Percentiles rank a stretch among this genome's conserved stretches.
These are phyloP conservation scores for Cydia pomonella DNA, from an alignment of 1,140 invertebrate genomes.

Conservation along the genomic window DNA sequence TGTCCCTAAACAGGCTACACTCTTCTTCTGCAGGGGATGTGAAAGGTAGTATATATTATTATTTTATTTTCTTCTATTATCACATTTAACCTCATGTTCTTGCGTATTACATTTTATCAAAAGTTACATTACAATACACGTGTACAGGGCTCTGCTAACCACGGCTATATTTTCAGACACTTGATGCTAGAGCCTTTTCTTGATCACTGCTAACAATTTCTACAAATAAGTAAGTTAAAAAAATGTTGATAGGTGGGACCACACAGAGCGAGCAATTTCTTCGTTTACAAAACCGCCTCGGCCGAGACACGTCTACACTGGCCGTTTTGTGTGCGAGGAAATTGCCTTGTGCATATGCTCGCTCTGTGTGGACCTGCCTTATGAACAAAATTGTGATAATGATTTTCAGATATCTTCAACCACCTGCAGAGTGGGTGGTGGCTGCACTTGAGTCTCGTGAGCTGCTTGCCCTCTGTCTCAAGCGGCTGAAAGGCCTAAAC, in stretches of 20 bases:
- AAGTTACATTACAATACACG: not conserved
- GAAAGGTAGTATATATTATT: constrained; percentile 83
- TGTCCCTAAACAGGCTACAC: constrained; percentile 95
- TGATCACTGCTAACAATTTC: not conserved
- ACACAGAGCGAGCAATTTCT: no score
- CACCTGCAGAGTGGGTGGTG: constrained; percentile 94
- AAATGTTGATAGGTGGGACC: no score
- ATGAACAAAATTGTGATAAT: not conserved
- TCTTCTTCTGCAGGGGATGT: constrained; percentile 96
- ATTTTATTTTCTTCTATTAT: not conserved
- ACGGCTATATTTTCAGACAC: no score
- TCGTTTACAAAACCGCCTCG: no score
- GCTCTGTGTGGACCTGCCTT: no score
- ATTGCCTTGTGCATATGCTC: no score
- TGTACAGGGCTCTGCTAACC: no score
- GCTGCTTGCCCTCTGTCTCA: constrained; percentile 94
- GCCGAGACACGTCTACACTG: no score
- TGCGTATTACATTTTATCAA: not conserved
- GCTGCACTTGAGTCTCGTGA: constrained; percentile 96
- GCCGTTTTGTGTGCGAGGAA: no score
- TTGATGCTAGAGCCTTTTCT: no score
- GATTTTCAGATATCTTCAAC: constrained; percentile 91
- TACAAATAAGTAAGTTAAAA: not conserved
- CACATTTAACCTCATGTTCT: no score
- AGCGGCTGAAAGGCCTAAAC: constrained; percentile 95